Evolutionary conservation across 23 tunicate genomes (phyloP).

Genomic region (Phallusia fumigata): DNA sequence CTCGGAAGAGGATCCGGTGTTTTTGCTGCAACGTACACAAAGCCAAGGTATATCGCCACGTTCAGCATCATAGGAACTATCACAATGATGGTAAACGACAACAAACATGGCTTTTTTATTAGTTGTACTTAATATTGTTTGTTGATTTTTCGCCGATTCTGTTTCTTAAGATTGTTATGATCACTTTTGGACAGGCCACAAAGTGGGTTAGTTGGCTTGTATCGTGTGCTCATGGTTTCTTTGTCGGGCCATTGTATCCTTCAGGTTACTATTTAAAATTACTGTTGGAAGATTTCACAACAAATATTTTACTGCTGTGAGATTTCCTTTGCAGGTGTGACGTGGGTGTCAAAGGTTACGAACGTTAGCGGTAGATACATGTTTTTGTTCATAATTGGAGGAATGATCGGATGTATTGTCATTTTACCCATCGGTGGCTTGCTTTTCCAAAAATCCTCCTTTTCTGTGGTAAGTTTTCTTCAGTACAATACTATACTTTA

Average conservation of each 20-base stretch:
- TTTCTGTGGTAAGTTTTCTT: conserved; percentile 25
- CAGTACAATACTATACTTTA: too few relatives aligned
- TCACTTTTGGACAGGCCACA: neutral
- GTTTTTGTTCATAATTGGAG: conserved; percentile 18
- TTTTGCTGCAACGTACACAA: conserved; percentile 8
- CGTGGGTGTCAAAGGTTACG: conserved; percentile 32
- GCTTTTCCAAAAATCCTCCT: conserved; percentile 22
- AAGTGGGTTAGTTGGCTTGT: conserved; percentile 16
- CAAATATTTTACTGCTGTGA: too few relatives aligned
- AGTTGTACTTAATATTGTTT: neutral
- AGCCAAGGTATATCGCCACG: conserved; percentile 6
- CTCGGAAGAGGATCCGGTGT: conserved; percentile 21
- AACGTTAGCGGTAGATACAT: conserved; percentile 36
- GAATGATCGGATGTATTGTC: conserved; percentile 3
- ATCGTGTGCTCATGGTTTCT: conserved; percentile 19
- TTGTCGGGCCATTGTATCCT: conserved; percentile 20
- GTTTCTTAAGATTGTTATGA: conserved; percentile 9
- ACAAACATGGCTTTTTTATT: neutral
- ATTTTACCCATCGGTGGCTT: conserved; percentile 29
- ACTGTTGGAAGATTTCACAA: neutral
- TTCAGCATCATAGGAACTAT: conserved; percentile 17
- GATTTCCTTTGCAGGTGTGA: conserved; percentile 11
- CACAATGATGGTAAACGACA: conserved; percentile 21
- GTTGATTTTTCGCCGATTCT: neutral
- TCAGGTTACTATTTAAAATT: conserved; percentile 10